Evolutionary conservation across 2,888 invertebrate genomes (phyloP), one percentile per base, ranked within the genome.

Genomic region (Melinaea marsaeus): DNA sequence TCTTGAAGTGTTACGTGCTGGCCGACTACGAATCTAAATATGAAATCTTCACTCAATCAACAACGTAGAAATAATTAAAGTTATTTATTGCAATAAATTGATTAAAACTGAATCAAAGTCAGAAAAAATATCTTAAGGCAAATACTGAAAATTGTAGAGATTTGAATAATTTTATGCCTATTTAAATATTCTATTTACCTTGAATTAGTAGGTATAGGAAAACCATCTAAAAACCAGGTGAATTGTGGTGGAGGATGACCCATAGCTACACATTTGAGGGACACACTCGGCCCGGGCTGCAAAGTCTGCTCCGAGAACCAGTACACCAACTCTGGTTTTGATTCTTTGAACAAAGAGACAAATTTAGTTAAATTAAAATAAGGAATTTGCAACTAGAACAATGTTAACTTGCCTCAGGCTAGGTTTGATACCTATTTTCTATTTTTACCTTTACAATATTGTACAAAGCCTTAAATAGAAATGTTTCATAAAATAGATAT

Each of bases 221-320:
- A 97, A 57, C 96, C 97, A 81, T 97, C 97, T 70, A 97, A 92
- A 7, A 95, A 93, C 98, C 98, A 98, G 58, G 94, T 94, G 86
- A 98, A 97, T 83, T 96, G 95, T 3, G 98, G 98, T 58, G 96
- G 95, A 6, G 98, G 98, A 86, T 97, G 98, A 58, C 98, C 98
- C 76, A 96, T 95, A n/a, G 97, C 97, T 67, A 96, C 96, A 88
- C 98, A 98, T 86, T 97, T 96, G 72, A 98, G 92, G 32, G 97
- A 97, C 57, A 98, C 96, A 69, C 96, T 95, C 45, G 97, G 97
- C 22, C 98, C 98, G 0, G 97, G 97, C 80, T 97, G 97, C 66
- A 98, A 89, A 9, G 97, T 97, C 86, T 97, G 97, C 84, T 97
- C 97, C 64, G 96, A 95, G 89, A 98, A 98, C 94, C 96, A 96